phyloP scores from a whole-genome alignment of 2,113 vertebrate species.

The Odocoileus hemionus region DNA sequence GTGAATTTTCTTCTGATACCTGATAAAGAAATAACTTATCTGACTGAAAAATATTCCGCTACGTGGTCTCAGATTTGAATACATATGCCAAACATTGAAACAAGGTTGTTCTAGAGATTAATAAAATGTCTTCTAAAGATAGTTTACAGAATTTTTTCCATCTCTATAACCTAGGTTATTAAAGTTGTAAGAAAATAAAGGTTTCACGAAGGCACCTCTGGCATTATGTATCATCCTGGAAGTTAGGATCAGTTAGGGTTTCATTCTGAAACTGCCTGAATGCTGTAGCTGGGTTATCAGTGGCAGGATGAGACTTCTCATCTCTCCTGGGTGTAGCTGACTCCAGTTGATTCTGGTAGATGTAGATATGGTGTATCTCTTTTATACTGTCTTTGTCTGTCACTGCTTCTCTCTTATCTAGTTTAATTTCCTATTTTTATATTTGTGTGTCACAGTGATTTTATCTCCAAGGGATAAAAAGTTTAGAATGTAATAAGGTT shows the following conservation, averaged over 20 bases:
- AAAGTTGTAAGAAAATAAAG: slow-evolving; percentile 62
- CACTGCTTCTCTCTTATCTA: slow-evolving; percentile 64
- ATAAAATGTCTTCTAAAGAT: slow-evolving; percentile 39
- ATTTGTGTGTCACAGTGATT: slow-evolving; percentile 59
- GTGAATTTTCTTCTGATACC: slow-evolving; percentile 42
- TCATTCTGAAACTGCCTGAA: slow-evolving; percentile 49
- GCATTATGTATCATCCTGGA: slow-evolving; percentile 34
- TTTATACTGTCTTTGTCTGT: slow-evolving; percentile 40
- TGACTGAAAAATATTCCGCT: not conserved
- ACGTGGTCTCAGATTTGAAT: slow-evolving; percentile 9
- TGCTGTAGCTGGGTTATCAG: not conserved
- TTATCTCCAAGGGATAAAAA: slow-evolving; percentile 38
- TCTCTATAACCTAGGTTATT: slow-evolving; percentile 38
- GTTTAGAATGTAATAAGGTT: slow-evolving; percentile 44
- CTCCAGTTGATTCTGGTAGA: slow-evolving; percentile 26
- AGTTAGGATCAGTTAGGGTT: slow-evolving; percentile 60
- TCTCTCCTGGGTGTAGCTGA: not conserved
- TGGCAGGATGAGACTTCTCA: too few relatives aligned
- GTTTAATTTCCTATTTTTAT: slow-evolving; percentile 74
- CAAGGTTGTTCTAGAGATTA: slow-evolving; percentile 24
- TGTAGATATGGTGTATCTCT: slow-evolving; percentile 44
- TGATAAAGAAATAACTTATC: slow-evolving; percentile 37
- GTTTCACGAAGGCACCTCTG: not conserved
- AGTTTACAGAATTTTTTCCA: slow-evolving; percentile 4
- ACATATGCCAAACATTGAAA: slow-evolving; percentile 22